Evolutionary conservation across 2,888 invertebrate species (phyloP), one percentile per base, ranked within the genome.

Genomic region (Exocentrus adspersus): DNA sequence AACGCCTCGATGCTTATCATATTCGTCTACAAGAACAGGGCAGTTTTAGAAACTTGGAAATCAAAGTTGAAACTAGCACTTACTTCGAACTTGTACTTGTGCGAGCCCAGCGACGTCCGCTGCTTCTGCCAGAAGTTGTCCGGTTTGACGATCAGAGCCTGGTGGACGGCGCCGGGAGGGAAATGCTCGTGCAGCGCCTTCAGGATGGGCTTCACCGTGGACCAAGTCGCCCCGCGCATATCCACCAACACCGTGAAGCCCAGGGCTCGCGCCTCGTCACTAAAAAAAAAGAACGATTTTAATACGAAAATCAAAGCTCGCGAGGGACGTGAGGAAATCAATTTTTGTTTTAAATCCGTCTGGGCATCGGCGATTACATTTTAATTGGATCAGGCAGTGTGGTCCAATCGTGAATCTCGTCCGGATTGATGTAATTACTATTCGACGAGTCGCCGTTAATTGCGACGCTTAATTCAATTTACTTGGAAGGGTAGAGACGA

Each of bases 41-140:
- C 46, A 14, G 6, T 9, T 41, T 32, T 24, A 5, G 24, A 5
- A 24, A 24, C 3, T 5, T 24, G 3, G 7, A 3, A 24, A 5
- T 5, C 3, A 24, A 7, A 7, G 24, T 5, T 24, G 24, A 24
- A 24, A 24, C 14, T 37, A n/a, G 2, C 43, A 69, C 84, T 85
- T 84, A 95, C 95, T 90, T 98, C 98, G 86, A 98, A 98, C 86
- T 97, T 97, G 87, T 97, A 98, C 87, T 98, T 98, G 84, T 97
- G 94, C 85, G 95, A 95, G 79, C 96, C 96, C 80, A 98, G 89
- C 72, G 95, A 96, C 75, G 97, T 97, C 81, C 97, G 92, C 85
- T 98, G 98, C 85, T 98, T 98, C 85, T 98, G 98, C 98, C 98
- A 98, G 87, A 99, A 98, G 83, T 97, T 98, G 81, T 99, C 98